Base-by-base conservation (phyloP, 1,140 invertebrate species). In the Cryptotermes secundus region DNA sequence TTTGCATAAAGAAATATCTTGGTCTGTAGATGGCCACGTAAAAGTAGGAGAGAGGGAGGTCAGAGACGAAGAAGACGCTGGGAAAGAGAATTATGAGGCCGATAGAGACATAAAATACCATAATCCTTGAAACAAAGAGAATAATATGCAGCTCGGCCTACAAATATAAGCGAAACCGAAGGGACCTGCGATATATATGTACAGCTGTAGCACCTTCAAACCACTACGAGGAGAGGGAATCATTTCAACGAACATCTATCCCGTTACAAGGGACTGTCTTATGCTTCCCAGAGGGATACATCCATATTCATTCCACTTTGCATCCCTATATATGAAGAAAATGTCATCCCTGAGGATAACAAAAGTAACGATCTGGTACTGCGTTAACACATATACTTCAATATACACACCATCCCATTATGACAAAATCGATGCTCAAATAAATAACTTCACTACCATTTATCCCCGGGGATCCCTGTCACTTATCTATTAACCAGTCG, bases 371-470 rank as follows among this genome's bases (percentile, higher is more conserved):
- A 72, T 9, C 26, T 72, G 59, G 31, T 31, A 14, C 7, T 72
- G n/a, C 31, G 59, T 72, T 72, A 72, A 72, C 59, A 72, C 16
- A 72, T 31, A 72, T 31, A 72, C n/a, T 72, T 72, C 14, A 7
- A 72, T 72, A 72, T 31, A 72, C n/a, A 31, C n/a, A 72, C 26
- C n/a, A n/a, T 14, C 1, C 59, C 80, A 19, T 36, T 34, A 81
- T 81, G 80, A 81, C 80, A 81, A 81, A 81, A 81, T 81, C 80
- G 42, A 81, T 81, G 80, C 26, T 12, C 80, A 81, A 81, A 81
- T 81, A 81, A 81, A 81, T 81, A 81, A 24, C 80, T 45, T 35
- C 34, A 38, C 24, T 45, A 35, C 26, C 26, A n/a, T 31, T 72
- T 72, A 81, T 81, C 80, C 80, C 80, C 10, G 35, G 80, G 34